Base-by-base conservation (phyloP, 2,797 vertebrate genomes). In the Halcyon smyrnensis region DNA sequence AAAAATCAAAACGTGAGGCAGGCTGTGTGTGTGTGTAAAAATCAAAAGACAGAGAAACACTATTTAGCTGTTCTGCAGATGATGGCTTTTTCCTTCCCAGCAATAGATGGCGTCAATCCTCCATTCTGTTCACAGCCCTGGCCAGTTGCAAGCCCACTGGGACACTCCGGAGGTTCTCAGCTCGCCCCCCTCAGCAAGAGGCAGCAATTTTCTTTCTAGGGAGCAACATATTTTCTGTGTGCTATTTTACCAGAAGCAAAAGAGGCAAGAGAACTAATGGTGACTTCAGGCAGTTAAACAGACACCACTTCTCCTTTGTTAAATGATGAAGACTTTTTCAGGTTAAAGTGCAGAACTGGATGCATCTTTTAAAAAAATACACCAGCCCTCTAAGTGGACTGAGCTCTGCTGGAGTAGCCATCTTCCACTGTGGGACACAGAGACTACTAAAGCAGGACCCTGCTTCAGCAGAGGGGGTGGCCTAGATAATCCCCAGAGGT, bases 81-180 rank as follows among this genome's bases (percentile, higher is more conserved):
- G 24, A 32, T 54, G 53, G 30, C 30, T 32, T 56, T 70, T 51
- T 84, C 30, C 50, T 76, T 96, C 75, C 50, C 39, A 87, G 53
- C 96, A 94, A 93, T 41, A 97, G 97, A 93, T 96, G 95, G 96
- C 88, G 17, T 77, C 71, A 91, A 75, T 37, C 48, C 70, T 73
- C 95, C 73, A 57, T 19, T 20, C 37, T 87, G 73, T 17, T 13
- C 9, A 0, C 60, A 81, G 67, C 32, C 19, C 27, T 14, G 19
- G 48, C 51, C 37, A 7, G 1, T 9, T 57, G 12, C 48, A 50
- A 68, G 45, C 50, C 0, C 68, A 32, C 1, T 6, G 5, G 11
- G 43, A 39, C 15, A 30, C 32, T 24, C 70, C 2, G 3, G 16
- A 46, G 34, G 7, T 30, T 48, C 37, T 70, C 62, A 46, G 67